A percentile compares a stretch with the other conserved stretches of the same genome.
phyloP scores from a whole-genome alignment of 2,113 vertebrate species.

The Hippocampus comes region DNA sequence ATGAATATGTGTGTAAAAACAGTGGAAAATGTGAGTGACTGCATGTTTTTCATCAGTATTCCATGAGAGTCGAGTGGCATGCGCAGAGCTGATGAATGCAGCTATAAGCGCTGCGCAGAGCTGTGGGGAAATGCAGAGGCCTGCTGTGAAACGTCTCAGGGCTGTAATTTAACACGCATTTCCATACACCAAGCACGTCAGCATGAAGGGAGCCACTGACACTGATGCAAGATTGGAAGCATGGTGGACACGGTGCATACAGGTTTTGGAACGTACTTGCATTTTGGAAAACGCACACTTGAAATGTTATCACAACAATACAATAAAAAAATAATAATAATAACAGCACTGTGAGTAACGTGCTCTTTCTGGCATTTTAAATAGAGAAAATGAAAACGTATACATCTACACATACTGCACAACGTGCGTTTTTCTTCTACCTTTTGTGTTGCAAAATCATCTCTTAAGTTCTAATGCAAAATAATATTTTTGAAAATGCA shows the following conservation, averaged over 20 bases:
- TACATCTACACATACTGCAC: background rate
- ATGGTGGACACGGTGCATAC: background rate
- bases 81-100: constrained; percentile 7
- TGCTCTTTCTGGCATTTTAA: background rate
- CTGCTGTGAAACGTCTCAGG: constrained; percentile 24
- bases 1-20: background rate
- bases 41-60: constrained; percentile 6
- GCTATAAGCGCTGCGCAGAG: constrained; percentile 2
- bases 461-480: background rate
- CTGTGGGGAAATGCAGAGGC: constrained; percentile 18
- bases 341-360: too few species aligned
- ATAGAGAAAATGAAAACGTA: background rate
- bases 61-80: constrained; percentile 5
- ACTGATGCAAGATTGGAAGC: constrained; percentile 5
- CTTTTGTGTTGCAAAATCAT: background rate
- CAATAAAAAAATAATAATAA: background rate
- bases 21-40: background rate
- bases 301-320: background rate
- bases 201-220: background rate
- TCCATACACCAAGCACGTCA: constrained; percentile 4
- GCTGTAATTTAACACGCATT: constrained; percentile 25
- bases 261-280: background rate
- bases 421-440: background rate
- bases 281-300: background rate
- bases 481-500: background rate